Percentiles rank a stretch among this genome's conserved stretches.
These are phyloP conservation scores for Hylia prasina DNA, from an alignment of 2,113 vertebrate species.

Conservation along the genomic window DNA sequence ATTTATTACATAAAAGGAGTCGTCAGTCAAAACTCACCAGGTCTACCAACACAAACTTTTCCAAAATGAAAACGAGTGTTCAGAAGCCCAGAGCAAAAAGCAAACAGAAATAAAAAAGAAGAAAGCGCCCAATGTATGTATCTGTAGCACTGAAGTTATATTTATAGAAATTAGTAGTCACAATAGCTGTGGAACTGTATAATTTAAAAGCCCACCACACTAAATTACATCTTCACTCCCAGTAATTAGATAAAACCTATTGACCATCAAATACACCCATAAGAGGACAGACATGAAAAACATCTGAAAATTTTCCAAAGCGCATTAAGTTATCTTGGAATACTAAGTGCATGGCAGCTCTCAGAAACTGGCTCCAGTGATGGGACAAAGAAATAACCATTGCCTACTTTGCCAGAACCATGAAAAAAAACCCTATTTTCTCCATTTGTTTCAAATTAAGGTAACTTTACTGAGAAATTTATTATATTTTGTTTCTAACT, in stretches of 20 bases:
- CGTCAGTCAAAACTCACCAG: neutral
- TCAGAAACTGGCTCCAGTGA: neutral
- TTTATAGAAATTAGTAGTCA: neutral
- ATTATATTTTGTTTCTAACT: neutral
- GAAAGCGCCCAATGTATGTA: rapidly evolving
- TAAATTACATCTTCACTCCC: neutral
- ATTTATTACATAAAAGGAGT: neutral
- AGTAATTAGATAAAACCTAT: neutral
- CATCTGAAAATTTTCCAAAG: neutral
- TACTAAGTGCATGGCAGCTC: neutral
- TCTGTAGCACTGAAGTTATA: neutral
- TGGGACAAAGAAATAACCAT: neutral
- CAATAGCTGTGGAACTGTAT: neutral
- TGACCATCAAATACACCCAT: neutral
- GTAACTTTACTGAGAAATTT: neutral
- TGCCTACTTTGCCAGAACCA: neutral
- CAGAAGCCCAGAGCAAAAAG: neutral
- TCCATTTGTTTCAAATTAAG: neutral
- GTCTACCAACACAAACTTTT: neutral
- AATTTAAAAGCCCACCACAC: neutral
- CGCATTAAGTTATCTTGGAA: neutral
- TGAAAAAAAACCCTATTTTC: neutral
- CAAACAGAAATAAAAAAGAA: neutral
- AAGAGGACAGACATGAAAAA: neutral
- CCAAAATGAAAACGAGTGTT: neutral